These are phyloP conservation scores for Tenebrosternarchus preto DNA, from an alignment of 2,113 vertebrate genomes.

Conservation along the genomic window DNA sequence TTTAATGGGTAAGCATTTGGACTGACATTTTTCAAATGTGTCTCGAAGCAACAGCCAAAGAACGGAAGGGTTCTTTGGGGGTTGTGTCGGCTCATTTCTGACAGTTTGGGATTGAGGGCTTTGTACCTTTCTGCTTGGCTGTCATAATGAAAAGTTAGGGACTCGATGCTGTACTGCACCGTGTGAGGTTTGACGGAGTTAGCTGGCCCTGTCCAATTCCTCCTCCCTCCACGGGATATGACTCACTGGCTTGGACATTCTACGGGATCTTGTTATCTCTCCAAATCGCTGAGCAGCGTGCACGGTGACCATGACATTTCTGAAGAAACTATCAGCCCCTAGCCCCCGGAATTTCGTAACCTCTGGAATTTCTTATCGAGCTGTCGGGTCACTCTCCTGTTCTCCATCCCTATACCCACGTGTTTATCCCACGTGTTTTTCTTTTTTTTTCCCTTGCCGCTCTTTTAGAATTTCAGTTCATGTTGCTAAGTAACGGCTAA, in stretches of 20 bases:
- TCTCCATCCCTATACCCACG: conserved; percentile 1
- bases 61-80: no score
- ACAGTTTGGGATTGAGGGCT: no score
- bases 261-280: conserved; percentile 21
- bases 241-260: conserved; percentile 19
- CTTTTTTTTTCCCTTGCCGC: background rate
- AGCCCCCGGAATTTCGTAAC: conserved; percentile 24
- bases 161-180: background rate
- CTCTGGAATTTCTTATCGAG: conserved; percentile 20
- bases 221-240: conserved; percentile 15
- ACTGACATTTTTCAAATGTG: no score
- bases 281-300: conserved; percentile 19
- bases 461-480: conserved; percentile 39
- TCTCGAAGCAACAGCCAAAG: no score
- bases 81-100: no score
- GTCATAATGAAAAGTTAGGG: conserved; percentile 4
- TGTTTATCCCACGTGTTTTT: background rate
- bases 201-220: conserved; percentile 5
- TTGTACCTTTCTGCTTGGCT: background rate
- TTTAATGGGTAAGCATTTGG: no score
- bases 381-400: background rate
- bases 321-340: conserved; percentile 3
- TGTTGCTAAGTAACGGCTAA: conserved; percentile 44
- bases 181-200: background rate
- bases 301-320: background rate